Conservation (phyloP, 2,888 invertebrate genomes). For the Mesodorylaimus sp. region DNA sequence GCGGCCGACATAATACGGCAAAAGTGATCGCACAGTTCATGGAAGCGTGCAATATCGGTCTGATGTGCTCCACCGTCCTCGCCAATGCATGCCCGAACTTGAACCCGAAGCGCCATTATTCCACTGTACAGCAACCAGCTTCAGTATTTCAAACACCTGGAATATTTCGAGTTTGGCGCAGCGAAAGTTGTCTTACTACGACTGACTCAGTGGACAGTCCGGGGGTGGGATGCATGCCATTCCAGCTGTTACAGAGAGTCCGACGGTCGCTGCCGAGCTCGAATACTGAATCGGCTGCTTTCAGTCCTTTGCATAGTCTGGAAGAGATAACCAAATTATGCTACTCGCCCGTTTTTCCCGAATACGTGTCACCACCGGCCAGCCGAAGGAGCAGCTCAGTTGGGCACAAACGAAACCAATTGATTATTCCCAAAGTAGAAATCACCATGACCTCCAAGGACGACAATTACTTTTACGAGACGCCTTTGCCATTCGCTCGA, state of each 20-base stretch:
- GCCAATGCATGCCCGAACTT: too few relatives aligned
- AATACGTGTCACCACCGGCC: neutral
- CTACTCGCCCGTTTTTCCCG: neutral
- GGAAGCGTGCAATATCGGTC: neutral
- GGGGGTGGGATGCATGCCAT: neutral
- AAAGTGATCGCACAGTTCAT: constrained; percentile 49
- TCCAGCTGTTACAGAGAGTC: neutral
- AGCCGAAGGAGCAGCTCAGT: neutral
- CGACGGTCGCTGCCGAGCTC: neutral
- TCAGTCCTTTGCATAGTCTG: neutral
- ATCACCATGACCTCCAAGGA: constrained; percentile 4
- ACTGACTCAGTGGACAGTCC: neutral
- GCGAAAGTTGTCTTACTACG: neutral
- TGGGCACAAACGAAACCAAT: neutral
- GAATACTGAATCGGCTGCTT: neutral
- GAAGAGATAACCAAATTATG: neutral
- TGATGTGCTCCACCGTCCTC: neutral
- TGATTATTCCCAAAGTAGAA: constrained; percentile 2
- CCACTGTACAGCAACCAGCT: neutral
- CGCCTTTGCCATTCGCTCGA: too few relatives aligned
- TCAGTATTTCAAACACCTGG: neutral
- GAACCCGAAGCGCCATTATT: too few relatives aligned
- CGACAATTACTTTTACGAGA: constrained; percentile 8
- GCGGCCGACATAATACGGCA: constrained; percentile 50
- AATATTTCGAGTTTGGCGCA: neutral